These are phyloP conservation scores for Enteromius viviparus DNA, from an alignment of 2,797 vertebrate genomes.

Conservation along the genomic window DNA sequence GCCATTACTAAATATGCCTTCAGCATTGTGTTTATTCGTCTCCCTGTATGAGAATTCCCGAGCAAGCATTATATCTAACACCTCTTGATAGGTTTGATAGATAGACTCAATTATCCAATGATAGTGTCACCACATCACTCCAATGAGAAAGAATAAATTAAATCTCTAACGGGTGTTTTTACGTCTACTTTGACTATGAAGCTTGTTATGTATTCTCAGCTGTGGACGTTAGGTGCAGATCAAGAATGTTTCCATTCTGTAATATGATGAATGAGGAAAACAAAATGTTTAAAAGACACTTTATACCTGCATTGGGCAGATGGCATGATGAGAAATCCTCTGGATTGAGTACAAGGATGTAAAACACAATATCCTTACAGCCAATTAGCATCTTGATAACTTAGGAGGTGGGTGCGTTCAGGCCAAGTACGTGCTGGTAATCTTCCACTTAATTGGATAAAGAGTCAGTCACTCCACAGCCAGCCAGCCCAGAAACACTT, in stretches of 20 bases:
- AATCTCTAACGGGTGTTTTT: neutral
- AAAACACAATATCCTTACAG: constrained; percentile 53
- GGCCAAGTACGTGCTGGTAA: constrained; percentile 57
- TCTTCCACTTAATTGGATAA: constrained; percentile 57
- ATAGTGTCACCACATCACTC: constrained; percentile 20
- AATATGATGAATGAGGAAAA: constrained; percentile 12
- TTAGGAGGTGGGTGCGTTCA: constrained; percentile 39
- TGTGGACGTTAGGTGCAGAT: neutral
- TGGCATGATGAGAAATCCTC: constrained; percentile 52
- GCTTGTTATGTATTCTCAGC: neutral
- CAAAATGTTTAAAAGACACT: constrained; percentile 8
- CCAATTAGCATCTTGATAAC: constrained; percentile 56
- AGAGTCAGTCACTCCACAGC: constrained; percentile 35
- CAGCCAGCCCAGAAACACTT: constrained; percentile 43
- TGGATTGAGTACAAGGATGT: constrained; percentile 54
- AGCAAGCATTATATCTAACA: constrained; percentile 24
- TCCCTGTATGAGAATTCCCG: constrained; percentile 13
- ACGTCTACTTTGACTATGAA: neutral
- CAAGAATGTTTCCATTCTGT: neutral
- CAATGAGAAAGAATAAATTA: neutral
- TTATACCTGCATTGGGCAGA: constrained; percentile 49
- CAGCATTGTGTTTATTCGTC: constrained; percentile 1
- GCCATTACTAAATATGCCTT: neutral
- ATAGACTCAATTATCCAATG: constrained; percentile 41
- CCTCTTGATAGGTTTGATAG: constrained; percentile 26